Percentiles rank a stretch among this genome's conserved stretches.
Conservation (phyloP, 2,113 vertebrate genomes). For the Sinocyclocheilus anshuiensis region DNA sequence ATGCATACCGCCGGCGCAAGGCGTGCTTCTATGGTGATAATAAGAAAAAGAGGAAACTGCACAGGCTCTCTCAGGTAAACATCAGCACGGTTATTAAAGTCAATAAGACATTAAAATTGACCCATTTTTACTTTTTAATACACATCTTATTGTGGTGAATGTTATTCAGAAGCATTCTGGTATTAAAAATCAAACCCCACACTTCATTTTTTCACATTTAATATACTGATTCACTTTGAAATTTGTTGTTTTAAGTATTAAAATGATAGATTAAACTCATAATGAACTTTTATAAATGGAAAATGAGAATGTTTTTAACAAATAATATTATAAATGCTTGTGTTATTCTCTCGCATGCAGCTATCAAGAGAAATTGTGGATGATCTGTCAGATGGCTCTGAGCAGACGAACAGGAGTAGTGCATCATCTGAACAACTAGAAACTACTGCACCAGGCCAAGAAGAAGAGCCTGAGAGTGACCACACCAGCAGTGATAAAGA, state of each 20-base stretch:
- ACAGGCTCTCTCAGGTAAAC: conserved; percentile 40
- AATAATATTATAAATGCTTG: neutral
- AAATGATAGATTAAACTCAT: neutral
- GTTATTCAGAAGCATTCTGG: neutral
- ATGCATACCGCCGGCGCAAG: conserved; percentile 48
- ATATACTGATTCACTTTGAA: neutral
- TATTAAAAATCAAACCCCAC: neutral
- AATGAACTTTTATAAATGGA: neutral
- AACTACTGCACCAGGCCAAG: neutral
- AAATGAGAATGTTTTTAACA: neutral
- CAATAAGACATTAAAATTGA: neutral
- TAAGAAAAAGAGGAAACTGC: conserved; percentile 41
- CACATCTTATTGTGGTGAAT: neutral
- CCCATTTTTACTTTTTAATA: neutral
- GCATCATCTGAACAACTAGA: neutral
- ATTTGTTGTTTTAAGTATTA: too few species aligned
- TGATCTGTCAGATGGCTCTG: conserved; percentile 35
- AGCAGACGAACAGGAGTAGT: conserved; percentile 39
- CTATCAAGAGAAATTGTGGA: conserved; percentile 41
- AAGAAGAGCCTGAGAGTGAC: conserved; percentile 36
- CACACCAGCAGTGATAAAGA: conserved; percentile 15
- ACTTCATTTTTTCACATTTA: neutral
- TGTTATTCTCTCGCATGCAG: conserved; percentile 25
- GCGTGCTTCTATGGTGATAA: conserved; percentile 51
- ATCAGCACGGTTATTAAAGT: neutral